Evolutionary conservation across 2,113 vertebrate species (phyloP).

Genomic region (Oncorhynchus mykiss): DNA sequence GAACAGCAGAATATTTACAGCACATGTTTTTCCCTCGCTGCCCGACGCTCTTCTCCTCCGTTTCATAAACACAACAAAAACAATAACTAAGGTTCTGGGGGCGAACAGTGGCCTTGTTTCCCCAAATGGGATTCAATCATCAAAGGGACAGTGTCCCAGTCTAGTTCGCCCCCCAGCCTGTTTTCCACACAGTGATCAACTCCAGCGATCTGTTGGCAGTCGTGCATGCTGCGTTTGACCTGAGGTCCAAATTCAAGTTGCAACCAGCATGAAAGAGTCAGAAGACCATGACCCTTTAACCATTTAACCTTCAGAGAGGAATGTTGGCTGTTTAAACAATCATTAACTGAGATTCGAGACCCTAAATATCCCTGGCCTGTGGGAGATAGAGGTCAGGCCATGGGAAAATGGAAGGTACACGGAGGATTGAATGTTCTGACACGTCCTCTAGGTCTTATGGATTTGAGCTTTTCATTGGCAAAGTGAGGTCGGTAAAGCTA

Average conservation of each 20-base stretch:
- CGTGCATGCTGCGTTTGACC: background rate
- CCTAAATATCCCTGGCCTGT: slow-evolving; percentile 7
- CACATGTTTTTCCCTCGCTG: too few species aligned
- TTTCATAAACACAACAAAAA: too few species aligned
- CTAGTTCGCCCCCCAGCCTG: too few species aligned
- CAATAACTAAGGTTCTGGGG: too few species aligned
- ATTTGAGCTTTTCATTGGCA: background rate
- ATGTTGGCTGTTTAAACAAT: slow-evolving; percentile 18
- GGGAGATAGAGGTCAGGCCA: background rate
- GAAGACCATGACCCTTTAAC: slow-evolving; percentile 24
- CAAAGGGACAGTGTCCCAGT: too few species aligned
- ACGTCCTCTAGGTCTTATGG: background rate
- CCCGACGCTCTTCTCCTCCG: too few species aligned
- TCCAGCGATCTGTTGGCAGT: background rate
- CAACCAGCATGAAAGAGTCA: slow-evolving; percentile 28
- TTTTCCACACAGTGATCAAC: background rate
- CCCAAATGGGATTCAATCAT: too few species aligned
- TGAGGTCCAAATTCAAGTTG: slow-evolving; percentile 34
- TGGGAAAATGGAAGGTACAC: background rate
- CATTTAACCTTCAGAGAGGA: slow-evolving; percentile 19
- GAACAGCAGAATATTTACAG: too few species aligned
- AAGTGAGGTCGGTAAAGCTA: background rate
- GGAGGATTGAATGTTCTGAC: background rate
- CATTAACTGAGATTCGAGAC: slow-evolving; percentile 37
- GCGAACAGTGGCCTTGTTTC: too few species aligned